Evolutionary conservation across 2,888 invertebrate species (phyloP).

Genomic region (Bembecia ichneumoniformis): DNA sequence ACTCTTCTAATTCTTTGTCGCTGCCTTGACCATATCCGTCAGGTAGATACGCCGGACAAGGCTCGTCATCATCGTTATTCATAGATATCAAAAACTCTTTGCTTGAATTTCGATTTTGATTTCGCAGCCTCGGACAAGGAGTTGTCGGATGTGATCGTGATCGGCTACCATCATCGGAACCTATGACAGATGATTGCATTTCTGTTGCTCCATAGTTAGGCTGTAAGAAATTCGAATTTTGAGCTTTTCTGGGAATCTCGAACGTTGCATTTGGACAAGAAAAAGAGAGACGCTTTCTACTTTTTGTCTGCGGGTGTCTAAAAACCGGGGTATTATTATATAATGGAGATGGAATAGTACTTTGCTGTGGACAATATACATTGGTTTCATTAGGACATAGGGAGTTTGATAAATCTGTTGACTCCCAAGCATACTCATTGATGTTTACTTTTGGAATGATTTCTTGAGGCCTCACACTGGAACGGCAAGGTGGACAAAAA

Average conservation of each 20-base stretch:
- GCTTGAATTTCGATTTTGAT: background rate
- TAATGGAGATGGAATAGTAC: background rate
- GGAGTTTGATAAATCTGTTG: slow-evolving; percentile 5
- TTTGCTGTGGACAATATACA: background rate
- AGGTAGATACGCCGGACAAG: background rate
- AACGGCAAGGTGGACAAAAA: background rate
- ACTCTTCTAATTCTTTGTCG: background rate
- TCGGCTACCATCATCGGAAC: background rate
- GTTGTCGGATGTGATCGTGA: background rate
- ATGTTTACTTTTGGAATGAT: slow-evolving; percentile 24
- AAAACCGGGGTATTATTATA: background rate
- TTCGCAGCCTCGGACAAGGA: background rate
- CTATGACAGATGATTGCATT: too few relatives aligned
- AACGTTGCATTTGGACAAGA: background rate
- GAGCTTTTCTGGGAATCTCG: background rate
- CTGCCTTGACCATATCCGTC: background rate
- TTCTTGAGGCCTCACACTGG: slow-evolving; percentile 1
- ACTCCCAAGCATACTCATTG: slow-evolving; percentile 37
- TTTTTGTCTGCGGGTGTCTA: background rate
- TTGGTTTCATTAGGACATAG: slow-evolving; percentile 1
- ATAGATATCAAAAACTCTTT: background rate
- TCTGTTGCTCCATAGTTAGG: background rate
- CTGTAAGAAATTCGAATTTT: background rate
- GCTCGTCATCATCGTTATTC: background rate
- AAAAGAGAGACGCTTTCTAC: too few relatives aligned